phyloP scores from a whole-genome alignment of 2,888 invertebrate genomes.

The Dione juno region DNA sequence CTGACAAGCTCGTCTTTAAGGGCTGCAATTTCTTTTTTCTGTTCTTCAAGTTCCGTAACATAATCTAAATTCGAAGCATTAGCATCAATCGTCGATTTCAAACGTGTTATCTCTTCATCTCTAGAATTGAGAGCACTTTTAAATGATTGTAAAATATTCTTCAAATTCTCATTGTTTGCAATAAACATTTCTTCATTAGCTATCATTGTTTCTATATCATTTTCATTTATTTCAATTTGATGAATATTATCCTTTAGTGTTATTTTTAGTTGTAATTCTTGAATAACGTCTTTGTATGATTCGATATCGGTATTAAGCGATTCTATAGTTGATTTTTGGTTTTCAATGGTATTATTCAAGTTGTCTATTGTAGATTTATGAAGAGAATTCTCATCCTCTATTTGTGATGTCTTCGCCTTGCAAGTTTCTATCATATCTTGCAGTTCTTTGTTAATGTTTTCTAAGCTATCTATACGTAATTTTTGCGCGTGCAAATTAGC shows the following conservation, averaged over 20 bases:
- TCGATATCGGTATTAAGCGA: conserved; percentile 59
- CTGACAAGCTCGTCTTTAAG: conserved; percentile 52
- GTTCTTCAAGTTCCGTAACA: conserved; percentile 51
- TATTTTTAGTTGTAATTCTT: conserved; percentile 66
- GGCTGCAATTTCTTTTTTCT: conserved; percentile 53
- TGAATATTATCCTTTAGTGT: conserved; percentile 54
- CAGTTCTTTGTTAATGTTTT: conserved; percentile 60
- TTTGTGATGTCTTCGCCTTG: conserved; percentile 55
- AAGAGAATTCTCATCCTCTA: conserved; percentile 62
- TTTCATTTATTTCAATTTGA: conserved; percentile 54
- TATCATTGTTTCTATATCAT: conserved; percentile 62
- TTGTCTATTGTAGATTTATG: conserved; percentile 63
- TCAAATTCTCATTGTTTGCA: conserved; percentile 73
- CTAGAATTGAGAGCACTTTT: conserved; percentile 59
- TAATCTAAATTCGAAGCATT: conserved; percentile 42
- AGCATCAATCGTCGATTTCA: conserved; percentile 53
- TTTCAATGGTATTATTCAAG: conserved; percentile 62
- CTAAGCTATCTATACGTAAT: conserved; percentile 58
- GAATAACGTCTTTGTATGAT: conserved; percentile 63
- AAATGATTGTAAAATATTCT: conserved; percentile 66
- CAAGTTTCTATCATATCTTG: conserved; percentile 54
- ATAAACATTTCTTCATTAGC: conserved; percentile 67
- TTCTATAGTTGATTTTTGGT: conserved; percentile 60
- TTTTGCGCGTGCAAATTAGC: conserved; percentile 57
- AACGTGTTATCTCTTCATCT: conserved; percentile 60